Percentiles rank a stretch among this genome's conserved stretches.
These are phyloP conservation scores for Pygmarrhopalites habei DNA, from an alignment of 1,140 invertebrate genomes.

Conservation along the genomic window DNA sequence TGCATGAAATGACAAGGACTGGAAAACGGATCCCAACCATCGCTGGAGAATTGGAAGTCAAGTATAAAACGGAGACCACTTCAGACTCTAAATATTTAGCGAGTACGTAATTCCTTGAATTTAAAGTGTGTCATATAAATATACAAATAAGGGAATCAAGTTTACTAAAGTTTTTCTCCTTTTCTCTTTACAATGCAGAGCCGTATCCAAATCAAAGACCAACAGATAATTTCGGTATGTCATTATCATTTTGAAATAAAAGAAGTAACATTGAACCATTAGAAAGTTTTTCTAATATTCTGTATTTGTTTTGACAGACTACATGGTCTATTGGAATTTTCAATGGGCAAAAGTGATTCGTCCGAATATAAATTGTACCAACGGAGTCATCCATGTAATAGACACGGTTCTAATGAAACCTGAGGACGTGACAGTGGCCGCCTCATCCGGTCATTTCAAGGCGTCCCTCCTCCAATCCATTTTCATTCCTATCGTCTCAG, in stretches of 20 bases:
- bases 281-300: no score
- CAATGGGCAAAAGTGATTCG: constrained; percentile 73
- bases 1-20: constrained; percentile 57
- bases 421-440: constrained; percentile 69
- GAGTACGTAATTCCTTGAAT: no score
- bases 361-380: constrained; percentile 83
- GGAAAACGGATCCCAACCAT: constrained; percentile 26
- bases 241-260: no score
- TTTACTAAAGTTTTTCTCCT: neutral
- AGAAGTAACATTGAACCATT: no score
- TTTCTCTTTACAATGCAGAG: neutral
- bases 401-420: constrained; percentile 72
- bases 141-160: no score
- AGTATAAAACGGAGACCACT: constrained; percentile 34
- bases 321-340: constrained; percentile 73
- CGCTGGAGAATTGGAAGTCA: constrained; percentile 34
- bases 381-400: constrained; percentile 88
- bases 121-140: no score
- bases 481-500: neutral
- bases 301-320: no score
- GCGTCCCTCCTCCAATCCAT: neutral
- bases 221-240: neutral
- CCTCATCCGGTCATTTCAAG: constrained; percentile 38
- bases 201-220: neutral
- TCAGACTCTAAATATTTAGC: no score